Percentiles rank a stretch among this genome's conserved stretches.
phyloP scores from a whole-genome alignment of 1,140 invertebrate genomes.

The Ctenoplectra terminalis region DNA sequence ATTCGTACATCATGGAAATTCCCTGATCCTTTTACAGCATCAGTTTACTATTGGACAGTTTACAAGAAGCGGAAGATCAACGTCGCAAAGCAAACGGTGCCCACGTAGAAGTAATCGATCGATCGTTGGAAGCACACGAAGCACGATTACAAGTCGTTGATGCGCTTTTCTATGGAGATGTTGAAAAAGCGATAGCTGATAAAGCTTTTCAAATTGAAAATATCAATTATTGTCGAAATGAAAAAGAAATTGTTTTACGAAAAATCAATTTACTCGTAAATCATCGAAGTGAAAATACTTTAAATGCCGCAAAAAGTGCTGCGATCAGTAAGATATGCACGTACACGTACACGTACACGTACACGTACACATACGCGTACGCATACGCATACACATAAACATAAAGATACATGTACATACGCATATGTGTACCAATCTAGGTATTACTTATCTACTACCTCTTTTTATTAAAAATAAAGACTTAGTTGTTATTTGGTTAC shows the following conservation, averaged over 20 bases:
- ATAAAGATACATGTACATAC: too few relatives aligned
- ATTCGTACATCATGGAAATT: background rate
- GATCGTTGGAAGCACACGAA: conserved; percentile 61
- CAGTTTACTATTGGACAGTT: conserved; percentile 69
- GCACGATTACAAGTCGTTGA: conserved; percentile 37
- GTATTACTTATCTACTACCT: too few relatives aligned
- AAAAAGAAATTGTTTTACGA: conserved; percentile 62
- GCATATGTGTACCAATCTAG: too few relatives aligned
- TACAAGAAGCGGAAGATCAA: conserved; percentile 70
- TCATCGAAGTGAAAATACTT: conserved; percentile 51
- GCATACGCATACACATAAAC: too few relatives aligned
- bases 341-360: background rate
- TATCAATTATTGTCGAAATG: conserved; percentile 48
- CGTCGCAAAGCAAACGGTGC: conserved; percentile 61
- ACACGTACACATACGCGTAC: background rate
- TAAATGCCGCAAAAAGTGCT: conserved; percentile 57
- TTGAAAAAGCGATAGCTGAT: conserved; percentile 47
- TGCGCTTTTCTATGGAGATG: conserved; percentile 41
- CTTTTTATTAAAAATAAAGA: too few relatives aligned
- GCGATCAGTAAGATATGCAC: conserved; percentile 64
- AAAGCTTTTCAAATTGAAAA: conserved; percentile 31
- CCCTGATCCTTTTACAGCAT: conserved; percentile 59
- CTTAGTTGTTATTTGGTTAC: too few relatives aligned
- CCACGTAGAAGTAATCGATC: conserved; percentile 71
- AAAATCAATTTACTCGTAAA: conserved; percentile 49